These are phyloP conservation scores for Bufo bufo DNA, from an alignment of 2,113 vertebrate species.

Conservation along the genomic window DNA sequence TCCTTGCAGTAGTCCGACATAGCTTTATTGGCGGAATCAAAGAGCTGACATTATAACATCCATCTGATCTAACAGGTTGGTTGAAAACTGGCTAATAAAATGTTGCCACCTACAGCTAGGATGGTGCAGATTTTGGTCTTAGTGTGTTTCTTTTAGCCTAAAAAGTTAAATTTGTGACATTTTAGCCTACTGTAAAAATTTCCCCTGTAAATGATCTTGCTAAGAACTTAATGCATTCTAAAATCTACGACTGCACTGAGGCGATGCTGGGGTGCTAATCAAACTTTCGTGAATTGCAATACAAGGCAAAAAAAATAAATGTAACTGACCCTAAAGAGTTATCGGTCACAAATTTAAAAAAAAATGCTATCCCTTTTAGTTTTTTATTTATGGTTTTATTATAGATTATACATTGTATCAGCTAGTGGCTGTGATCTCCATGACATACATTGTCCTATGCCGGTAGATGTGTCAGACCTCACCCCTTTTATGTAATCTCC, in stretches of 20 bases:
- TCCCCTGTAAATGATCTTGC: not conserved
- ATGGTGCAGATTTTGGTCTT: not conserved
- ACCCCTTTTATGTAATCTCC: not conserved
- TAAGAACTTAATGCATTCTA: not conserved
- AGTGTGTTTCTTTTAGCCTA: not conserved
- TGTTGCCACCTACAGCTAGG: slow-evolving; percentile 20
- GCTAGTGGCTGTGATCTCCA: not conserved
- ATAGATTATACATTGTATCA: not conserved
- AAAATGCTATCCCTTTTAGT: too few relatives aligned
- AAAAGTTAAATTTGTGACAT: not conserved
- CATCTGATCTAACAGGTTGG: not conserved
- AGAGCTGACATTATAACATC: not conserved
- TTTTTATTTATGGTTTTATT: not conserved
- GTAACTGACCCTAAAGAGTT: not conserved
- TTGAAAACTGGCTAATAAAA: slow-evolving; percentile 11
- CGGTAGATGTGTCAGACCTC: not conserved
- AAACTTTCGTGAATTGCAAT: not conserved
- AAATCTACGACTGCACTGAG: not conserved
- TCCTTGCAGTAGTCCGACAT: not conserved
- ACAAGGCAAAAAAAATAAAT: not conserved
- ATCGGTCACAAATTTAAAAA: too few relatives aligned
- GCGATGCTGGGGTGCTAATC: not conserved
- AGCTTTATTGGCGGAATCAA: slow-evolving; percentile 13
- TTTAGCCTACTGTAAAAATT: not conserved
- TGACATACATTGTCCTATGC: not conserved